A percentile compares a stretch with the other conserved stretches of the same genome.
Evolutionary conservation across 53 echinoderm and acorn worm species (phyloP).

Genomic region (Antedon mediterranea): DNA sequence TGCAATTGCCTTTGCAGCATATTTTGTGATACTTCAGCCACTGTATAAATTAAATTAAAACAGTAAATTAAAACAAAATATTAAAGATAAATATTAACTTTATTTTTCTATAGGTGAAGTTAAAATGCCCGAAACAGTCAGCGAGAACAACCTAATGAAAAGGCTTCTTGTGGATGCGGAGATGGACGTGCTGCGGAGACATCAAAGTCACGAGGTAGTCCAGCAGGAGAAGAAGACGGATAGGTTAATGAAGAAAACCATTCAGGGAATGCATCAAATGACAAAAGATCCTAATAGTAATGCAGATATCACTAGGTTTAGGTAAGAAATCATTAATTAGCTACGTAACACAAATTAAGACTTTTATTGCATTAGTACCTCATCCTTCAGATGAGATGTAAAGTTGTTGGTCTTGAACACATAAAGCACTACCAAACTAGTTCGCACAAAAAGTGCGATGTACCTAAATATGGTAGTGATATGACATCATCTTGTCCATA

Average conservation of each 20-base stretch:
- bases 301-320: background rate
- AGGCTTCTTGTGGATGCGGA: constrained; percentile 66
- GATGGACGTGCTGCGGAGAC: constrained; percentile 28
- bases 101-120: constrained; percentile 6
- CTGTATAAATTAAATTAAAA: no score
- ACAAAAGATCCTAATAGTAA: background rate
- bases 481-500: no score
- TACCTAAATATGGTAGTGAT: no score
- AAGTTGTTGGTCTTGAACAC: no score
- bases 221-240: background rate
- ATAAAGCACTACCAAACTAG: no score
- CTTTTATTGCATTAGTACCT: no score
- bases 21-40: no score
- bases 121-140: constrained; percentile 16
- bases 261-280: background rate
- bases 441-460: no score
- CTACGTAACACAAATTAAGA: background rate
- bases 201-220: constrained; percentile 28
- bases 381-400: no score
- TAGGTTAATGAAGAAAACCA: background rate
- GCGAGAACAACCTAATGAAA: constrained; percentile 43
- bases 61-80: no score
- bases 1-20: no score
- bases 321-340: background rate
- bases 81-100: no score